Evolutionary conservation across 92 coral and sea anemone genomes (phyloP).

Genomic region (Muricea muricata): DNA sequence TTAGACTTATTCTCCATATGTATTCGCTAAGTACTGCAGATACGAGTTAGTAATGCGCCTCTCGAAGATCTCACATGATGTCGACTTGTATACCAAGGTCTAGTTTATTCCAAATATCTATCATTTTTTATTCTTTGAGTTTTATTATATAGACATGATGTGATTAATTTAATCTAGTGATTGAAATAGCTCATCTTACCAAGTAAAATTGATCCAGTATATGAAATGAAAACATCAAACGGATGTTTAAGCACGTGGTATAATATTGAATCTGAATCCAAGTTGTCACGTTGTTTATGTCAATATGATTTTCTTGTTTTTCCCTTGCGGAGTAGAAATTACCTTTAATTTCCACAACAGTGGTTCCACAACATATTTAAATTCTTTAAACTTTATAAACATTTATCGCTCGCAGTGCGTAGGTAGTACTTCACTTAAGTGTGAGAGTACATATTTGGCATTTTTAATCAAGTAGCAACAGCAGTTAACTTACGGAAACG

Average conservation of each 20-base stretch:
- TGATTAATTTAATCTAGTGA: too few relatives aligned
- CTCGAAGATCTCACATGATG: too few relatives aligned
- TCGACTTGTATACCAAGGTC: too few relatives aligned
- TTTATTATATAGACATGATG: too few relatives aligned
- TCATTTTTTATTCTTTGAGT: too few relatives aligned
- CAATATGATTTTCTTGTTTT: background rate
- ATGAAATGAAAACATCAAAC: background rate
- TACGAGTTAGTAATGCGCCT: too few relatives aligned
- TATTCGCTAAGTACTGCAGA: too few relatives aligned
- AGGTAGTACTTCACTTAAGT: background rate
- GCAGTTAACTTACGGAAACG: slow-evolving; percentile 3
- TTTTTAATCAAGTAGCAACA: background rate
- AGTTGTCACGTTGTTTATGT: background rate
- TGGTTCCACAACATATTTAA: background rate
- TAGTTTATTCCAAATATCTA: too few relatives aligned
- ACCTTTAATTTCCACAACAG: background rate
- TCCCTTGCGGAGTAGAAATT: background rate
- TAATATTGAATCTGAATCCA: background rate
- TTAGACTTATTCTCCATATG: too few relatives aligned
- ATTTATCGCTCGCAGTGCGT: background rate
- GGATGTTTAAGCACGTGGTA: background rate
- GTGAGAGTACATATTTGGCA: background rate
- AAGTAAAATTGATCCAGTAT: background rate
- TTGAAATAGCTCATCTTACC: too few relatives aligned
- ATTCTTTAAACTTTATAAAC: background rate